Conservation (phyloP, 2,797 vertebrate genomes). For the Melanotaenia boesemani region DNA sequence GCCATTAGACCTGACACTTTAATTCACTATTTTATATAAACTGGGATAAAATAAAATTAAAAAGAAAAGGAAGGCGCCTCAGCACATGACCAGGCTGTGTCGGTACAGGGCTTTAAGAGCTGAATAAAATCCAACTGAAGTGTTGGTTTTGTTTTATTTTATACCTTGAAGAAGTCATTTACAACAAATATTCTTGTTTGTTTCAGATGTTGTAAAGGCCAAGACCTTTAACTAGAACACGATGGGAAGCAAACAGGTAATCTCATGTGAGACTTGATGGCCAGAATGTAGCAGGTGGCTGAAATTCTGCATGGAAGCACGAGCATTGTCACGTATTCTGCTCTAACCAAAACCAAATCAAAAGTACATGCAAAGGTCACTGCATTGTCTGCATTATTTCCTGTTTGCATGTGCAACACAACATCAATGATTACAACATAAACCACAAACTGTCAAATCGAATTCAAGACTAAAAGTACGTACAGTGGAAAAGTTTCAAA, state of each 20-base stretch:
- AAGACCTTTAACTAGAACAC: not conserved
- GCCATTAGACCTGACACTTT: slow-evolving; percentile 72
- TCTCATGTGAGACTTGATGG: slow-evolving; percentile 21
- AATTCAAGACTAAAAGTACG: not conserved
- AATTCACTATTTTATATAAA: slow-evolving; percentile 67
- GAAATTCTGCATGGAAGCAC: not conserved
- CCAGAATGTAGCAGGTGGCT: slow-evolving; percentile 22
- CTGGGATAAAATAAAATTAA: slow-evolving; percentile 27
- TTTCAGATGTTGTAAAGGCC: not conserved
- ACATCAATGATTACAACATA: slow-evolving; percentile 54
- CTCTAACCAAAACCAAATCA: slow-evolving; percentile 46
- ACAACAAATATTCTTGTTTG: not conserved
- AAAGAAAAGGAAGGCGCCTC: slow-evolving; percentile 14
- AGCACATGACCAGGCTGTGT: slow-evolving; percentile 59
- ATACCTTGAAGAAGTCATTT: slow-evolving; percentile 7
- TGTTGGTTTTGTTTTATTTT: slow-evolving; percentile 16
- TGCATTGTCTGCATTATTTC: slow-evolving; percentile 54
- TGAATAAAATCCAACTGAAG: slow-evolving; percentile 11
- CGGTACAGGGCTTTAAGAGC: slow-evolving; percentile 1
- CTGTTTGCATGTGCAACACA: slow-evolving; percentile 61
- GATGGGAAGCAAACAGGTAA: not conserved
- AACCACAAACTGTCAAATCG: slow-evolving; percentile 80
- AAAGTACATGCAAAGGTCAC: slow-evolving; percentile 73
- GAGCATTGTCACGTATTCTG: slow-evolving; percentile 4
- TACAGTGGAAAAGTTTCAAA: not conserved